Conservation (phyloP, 2,113 vertebrate genomes). For the Sitta europaea region DNA sequence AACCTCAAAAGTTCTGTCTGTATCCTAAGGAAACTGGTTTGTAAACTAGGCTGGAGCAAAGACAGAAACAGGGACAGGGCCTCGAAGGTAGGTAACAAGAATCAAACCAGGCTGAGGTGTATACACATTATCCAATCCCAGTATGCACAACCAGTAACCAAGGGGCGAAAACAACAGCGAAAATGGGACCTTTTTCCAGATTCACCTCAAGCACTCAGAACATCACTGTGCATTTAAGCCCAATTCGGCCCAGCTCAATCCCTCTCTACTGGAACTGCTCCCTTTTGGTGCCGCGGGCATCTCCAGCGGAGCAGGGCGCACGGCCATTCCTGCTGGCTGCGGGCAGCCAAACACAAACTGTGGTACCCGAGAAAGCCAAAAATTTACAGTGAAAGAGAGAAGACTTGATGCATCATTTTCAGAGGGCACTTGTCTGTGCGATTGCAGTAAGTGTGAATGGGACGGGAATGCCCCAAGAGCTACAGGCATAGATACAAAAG, state of each 20-base stretch:
- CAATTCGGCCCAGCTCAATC: not conserved
- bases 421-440: not conserved
- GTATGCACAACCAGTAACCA: not conserved
- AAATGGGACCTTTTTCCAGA: not conserved
- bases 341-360: not conserved
- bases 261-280: not conserved
- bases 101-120: not conserved
- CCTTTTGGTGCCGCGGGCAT: fast-evolving
- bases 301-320: fast-evolving
- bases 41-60: not conserved
- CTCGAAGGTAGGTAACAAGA: not conserved
- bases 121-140: not conserved
- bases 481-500: not conserved
- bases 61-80: not conserved
- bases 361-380: not conserved
- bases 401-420: not conserved
- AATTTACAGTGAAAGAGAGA: not conserved
- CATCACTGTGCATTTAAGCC: not conserved
- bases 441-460: not conserved
- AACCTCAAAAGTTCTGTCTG: not conserved
- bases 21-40: not conserved
- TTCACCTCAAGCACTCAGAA: not conserved
- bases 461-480: not conserved
- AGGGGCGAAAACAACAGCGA: not conserved
- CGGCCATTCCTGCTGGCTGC: fast-evolving